phyloP scores from a whole-genome alignment of 2,113 vertebrate genomes.

The Oryzias curvinotus region DNA sequence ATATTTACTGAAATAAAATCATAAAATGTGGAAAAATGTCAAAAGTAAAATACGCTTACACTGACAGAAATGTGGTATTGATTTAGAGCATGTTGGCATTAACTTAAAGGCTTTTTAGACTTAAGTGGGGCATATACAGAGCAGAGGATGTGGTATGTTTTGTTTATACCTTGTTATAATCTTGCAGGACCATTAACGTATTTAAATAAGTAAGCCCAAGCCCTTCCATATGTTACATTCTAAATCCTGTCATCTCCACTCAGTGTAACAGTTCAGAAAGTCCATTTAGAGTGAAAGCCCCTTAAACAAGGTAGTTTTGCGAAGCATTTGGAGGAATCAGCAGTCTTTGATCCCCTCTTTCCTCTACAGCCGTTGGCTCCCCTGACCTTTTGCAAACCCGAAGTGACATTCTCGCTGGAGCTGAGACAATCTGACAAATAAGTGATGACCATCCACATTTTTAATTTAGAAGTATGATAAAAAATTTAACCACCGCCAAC shows the following conservation, averaged over 20 bases:
- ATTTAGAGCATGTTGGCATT: constrained; percentile 60
- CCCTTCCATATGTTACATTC: constrained; percentile 71
- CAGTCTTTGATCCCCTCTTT: constrained; percentile 61
- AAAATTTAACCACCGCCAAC: constrained; percentile 72
- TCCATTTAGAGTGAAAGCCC: constrained; percentile 66
- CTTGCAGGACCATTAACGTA: constrained; percentile 47
- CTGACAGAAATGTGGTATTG: constrained; percentile 64
- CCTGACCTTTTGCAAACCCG: constrained; percentile 69
- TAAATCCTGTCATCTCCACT: constrained; percentile 72
- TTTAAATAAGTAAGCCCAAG: constrained; percentile 57
- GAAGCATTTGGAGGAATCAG: constrained; percentile 60
- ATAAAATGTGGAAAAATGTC: constrained; percentile 56
- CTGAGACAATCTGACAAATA: constrained; percentile 78
- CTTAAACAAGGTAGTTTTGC: constrained; percentile 64
- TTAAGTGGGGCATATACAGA: constrained; percentile 50
- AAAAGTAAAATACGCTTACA: constrained; percentile 47
- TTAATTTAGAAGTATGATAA: constrained; percentile 77
- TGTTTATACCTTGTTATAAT: constrained; percentile 66
- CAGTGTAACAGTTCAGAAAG: constrained; percentile 56
- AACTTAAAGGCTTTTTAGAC: constrained; percentile 63
- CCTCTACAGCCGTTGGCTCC: constrained; percentile 34
- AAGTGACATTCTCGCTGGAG: constrained; percentile 70
- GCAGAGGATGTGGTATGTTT: constrained; percentile 47
- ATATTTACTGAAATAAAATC: constrained; percentile 47
- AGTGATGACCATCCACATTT: constrained; percentile 81